Percentiles rank a stretch among this genome's conserved stretches.
Evolutionary conservation across 2,113 vertebrate genomes (phyloP).

Genomic region (Kobus ellipsiprymnus): DNA sequence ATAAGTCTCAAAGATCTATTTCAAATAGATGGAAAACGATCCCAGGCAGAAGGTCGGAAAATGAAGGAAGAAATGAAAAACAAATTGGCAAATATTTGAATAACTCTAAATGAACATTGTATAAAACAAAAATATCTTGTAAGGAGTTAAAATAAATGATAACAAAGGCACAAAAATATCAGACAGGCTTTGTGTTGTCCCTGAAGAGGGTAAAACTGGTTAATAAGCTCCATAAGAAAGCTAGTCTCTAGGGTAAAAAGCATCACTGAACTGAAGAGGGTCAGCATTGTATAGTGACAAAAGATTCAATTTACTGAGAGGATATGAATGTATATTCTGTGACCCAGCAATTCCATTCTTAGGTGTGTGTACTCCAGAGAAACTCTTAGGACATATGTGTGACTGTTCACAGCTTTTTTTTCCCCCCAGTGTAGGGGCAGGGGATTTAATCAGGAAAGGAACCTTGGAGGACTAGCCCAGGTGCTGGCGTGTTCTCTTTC

Average conservation of each 20-base stretch:
- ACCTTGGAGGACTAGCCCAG: too few species aligned
- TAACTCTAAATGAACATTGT: not conserved
- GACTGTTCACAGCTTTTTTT: not conserved
- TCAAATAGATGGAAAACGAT: not conserved
- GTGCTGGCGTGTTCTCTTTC: not conserved
- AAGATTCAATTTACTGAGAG: not conserved
- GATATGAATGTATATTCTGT: not conserved
- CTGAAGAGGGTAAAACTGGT: not conserved
- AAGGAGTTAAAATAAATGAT: not conserved
- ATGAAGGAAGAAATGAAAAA: not conserved
- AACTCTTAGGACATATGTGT: not conserved
- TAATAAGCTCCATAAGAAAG: not conserved
- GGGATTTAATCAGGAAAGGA: not conserved
- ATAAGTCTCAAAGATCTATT: not conserved
- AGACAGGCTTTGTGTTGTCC: not conserved
- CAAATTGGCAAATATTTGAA: not conserved
- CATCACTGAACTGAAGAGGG: not conserved
- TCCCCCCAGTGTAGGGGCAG: fast-evolving
- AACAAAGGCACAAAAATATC: not conserved
- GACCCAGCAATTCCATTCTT: not conserved
- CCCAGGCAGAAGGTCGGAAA: not conserved
- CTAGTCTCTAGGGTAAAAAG: not conserved
- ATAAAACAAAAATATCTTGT: not conserved
- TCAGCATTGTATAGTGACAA: not conserved
- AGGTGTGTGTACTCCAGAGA: not conserved